A percentile compares a stretch with the other conserved stretches of the same genome.
Conservation (phyloP, 2,797 vertebrate species). For the Acanthurus leucopareius region DNA sequence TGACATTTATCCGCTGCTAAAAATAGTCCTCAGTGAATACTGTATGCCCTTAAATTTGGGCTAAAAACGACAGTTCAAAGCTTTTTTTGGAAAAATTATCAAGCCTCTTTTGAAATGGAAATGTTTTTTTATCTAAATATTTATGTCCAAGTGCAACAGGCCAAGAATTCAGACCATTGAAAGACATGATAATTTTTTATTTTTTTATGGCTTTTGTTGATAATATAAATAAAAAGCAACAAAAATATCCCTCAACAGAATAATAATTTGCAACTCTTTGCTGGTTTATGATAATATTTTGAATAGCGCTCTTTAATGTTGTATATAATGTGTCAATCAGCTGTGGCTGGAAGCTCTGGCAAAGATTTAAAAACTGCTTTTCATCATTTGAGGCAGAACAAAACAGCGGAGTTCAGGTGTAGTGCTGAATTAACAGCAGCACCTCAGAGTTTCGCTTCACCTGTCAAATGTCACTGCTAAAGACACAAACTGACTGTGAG, state of each 20-base stretch:
- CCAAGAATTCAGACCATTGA: too few relatives aligned
- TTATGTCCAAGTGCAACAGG: neutral
- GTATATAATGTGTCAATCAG: neutral
- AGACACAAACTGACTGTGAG: neutral
- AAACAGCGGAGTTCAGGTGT: neutral
- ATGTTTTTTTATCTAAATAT: neutral
- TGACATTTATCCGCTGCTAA: neutral
- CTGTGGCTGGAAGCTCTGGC: neutral
- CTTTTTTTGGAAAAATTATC: neutral
- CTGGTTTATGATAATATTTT: too few relatives aligned
- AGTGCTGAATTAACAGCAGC: slow-evolving; percentile 9
- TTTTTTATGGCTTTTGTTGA: too few relatives aligned
- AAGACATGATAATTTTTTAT: too few relatives aligned
- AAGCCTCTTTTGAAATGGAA: neutral
- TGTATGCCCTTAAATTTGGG: neutral
- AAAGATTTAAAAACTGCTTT: neutral
- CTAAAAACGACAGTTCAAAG: neutral
- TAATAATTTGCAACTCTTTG: too few relatives aligned
- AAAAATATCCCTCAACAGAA: too few relatives aligned
- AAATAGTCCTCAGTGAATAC: neutral
- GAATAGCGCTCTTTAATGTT: neutral
- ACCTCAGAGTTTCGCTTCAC: neutral
- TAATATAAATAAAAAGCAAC: too few relatives aligned
- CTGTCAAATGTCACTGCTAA: slow-evolving; percentile 22
- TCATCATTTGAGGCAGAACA: slow-evolving; percentile 6